These are phyloP conservation scores for Lathronympha strigana DNA, from an alignment of 2,888 invertebrate genomes.

Conservation along the genomic window DNA sequence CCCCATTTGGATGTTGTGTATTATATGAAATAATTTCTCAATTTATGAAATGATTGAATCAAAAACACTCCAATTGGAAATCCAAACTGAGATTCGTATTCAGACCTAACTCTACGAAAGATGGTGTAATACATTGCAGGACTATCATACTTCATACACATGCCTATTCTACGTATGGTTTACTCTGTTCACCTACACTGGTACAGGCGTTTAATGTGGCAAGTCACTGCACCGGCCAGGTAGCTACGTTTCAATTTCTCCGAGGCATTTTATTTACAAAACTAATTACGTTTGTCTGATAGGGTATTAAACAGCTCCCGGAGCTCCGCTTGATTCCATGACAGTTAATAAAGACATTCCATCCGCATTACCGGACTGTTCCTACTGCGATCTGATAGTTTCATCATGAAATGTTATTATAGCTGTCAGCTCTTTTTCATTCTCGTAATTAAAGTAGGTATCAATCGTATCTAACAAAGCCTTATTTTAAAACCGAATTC, in stretches of 20 bases:
- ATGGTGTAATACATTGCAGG: no score
- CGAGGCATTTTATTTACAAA: constrained; percentile 83
- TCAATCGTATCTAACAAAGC: constrained; percentile 18
- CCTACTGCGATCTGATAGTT: constrained; percentile 66
- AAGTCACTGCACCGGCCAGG: constrained; percentile 78
- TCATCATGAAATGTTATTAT: constrained; percentile 66
- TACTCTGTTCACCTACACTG: constrained; percentile 55
- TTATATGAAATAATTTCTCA: no score
- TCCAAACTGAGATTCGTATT: no score
- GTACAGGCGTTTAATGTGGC: constrained; percentile 69
- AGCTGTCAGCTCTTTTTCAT: constrained; percentile 51
- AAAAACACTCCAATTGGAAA: no score
- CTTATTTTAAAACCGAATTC: constrained; percentile 5
- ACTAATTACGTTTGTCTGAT: constrained; percentile 84
- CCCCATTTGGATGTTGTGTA: no score
- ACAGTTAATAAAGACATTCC: constrained; percentile 84
- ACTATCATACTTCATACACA: no score
- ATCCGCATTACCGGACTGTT: constrained; percentile 65
- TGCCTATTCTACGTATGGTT: constrained; percentile 4
- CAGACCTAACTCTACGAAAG: no score
- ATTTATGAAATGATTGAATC: no score
- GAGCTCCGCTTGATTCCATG: constrained; percentile 74
- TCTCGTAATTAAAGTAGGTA: constrained; percentile 38
- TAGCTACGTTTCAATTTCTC: constrained; percentile 83
- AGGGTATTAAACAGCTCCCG: constrained; percentile 78